Percentiles rank a stretch among this genome's conserved stretches.
Conservation (phyloP, 2,797 vertebrate genomes). For the Numenius phaeopus region DNA sequence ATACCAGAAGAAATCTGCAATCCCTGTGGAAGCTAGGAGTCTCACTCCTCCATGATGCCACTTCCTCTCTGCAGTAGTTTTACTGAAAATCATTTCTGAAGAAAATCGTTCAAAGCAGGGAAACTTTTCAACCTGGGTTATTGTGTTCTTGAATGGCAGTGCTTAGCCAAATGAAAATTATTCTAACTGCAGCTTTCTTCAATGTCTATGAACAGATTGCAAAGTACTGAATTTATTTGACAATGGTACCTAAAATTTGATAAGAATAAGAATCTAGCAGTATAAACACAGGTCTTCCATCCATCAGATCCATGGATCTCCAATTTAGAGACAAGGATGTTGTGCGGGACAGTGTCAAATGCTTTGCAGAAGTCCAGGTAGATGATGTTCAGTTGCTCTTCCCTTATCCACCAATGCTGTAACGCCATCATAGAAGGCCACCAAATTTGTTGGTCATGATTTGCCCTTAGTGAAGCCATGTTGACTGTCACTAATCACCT, state of each 20-base stretch:
- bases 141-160: neutral
- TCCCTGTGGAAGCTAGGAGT: constrained; percentile 83
- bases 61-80: constrained; percentile 84
- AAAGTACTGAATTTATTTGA: constrained; percentile 84
- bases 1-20: constrained; percentile 83
- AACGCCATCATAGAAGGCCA: neutral
- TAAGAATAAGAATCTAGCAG: constrained; percentile 53
- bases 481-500: neutral
- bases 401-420: neutral
- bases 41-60: constrained; percentile 82
- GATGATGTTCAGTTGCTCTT: neutral
- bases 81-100: constrained; percentile 86
- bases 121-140: neutral
- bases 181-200: neutral
- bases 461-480: neutral
- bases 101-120: constrained; percentile 82
- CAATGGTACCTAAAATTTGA: constrained; percentile 82
- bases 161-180: neutral
- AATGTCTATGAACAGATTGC: constrained; percentile 75
- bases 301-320: neutral
- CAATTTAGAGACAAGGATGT: neutral
- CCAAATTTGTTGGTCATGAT: neutral
- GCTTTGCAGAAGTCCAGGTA: neutral
- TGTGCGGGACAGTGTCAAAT: neutral
- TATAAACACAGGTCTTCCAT: constrained; percentile 8